Evolutionary conservation across 2,113 vertebrate genomes (phyloP), one percentile per base, ranked within the genome.

Genomic region (Albula goreensis): DNA sequence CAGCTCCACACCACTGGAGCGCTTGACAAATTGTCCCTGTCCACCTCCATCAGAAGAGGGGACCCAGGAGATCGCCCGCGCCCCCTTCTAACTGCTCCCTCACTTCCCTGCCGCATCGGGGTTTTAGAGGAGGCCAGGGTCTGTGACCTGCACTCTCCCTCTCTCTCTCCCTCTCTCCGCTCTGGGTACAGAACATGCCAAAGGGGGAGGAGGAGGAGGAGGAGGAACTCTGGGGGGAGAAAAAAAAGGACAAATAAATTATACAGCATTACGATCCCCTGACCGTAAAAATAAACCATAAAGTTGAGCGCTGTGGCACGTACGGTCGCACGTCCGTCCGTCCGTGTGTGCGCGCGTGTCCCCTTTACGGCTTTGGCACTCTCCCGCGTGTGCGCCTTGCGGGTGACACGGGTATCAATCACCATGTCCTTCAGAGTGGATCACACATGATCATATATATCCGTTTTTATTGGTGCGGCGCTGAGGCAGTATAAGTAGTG

Each of bases 1-100:
- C n/a, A 5, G 2, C 70, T n/a, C 70, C n/a, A 10, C 7, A n/a
- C 70, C 70, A 10, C 86, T n/a, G 86, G 74, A 50, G 70, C 56
- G 51, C 52, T 50, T 87, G 86, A 87, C 83, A 83, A 87, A 87
- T 87, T 83, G 82, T 80, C 66, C 60, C 74, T 50, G 86, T 87
- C 86, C 78, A 41, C 70, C 63, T 87, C 52, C 15, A 49, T 87
- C 83, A 80, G 81, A 53, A 57, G 52, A 56, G 52, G 53, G 5
- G 60, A 70, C 83, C 52, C 53, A 52, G 57, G 70, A 49, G 83
- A 80, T 15, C 41, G 50, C 82, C 70, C 9, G 48, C 60, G 60
- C 56, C 82, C 41, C 48, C 49, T 81, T 78, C 83, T 77, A 41
- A 41, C 70, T 8, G 56, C 60, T 79, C 56, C 82, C 41, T 22